These are phyloP conservation scores for Microcebus murinus DNA, from an alignment of 2,113 vertebrate genomes.

Conservation along the genomic window DNA sequence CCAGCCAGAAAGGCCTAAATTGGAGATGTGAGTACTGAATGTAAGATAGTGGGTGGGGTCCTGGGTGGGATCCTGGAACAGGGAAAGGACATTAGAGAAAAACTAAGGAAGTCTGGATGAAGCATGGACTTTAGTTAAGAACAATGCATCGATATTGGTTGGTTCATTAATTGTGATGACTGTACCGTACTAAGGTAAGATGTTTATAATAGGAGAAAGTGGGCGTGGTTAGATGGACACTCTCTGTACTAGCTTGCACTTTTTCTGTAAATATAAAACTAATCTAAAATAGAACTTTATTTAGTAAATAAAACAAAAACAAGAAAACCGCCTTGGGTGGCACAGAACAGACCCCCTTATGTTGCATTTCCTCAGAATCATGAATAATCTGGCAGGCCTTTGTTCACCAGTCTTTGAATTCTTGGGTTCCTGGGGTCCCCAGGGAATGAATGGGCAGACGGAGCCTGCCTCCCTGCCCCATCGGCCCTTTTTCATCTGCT, in stretches of 20 bases:
- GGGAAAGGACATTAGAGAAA: not conserved
- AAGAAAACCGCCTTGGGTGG: not conserved
- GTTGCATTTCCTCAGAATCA: not conserved
- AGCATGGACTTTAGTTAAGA: not conserved
- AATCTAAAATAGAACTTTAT: not conserved
- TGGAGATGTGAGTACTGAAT: not conserved
- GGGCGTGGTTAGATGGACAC: not conserved
- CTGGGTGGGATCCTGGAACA: not conserved
- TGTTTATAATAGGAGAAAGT: not conserved
- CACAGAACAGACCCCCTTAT: not conserved
- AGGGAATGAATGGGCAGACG: not conserved
- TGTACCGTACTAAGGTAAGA: not conserved
- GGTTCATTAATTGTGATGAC: not conserved
- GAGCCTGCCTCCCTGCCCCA: no score
- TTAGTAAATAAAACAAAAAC: not conserved
- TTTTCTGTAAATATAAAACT: slow-evolving; percentile 10
- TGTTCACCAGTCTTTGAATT: not conserved
- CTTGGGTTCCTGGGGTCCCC: not conserved
- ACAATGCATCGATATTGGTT: not conserved
- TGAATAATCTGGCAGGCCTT: not conserved
- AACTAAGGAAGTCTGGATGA: not conserved
- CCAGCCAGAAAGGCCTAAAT: not conserved
- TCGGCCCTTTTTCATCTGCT: not conserved
- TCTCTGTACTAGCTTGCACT: not conserved
- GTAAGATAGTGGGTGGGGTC: no score